Percentiles rank a stretch among this genome's conserved stretches.
Evolutionary conservation across 23 tunicate genomes (phyloP).

Genomic region (Ascidia mentula): DNA sequence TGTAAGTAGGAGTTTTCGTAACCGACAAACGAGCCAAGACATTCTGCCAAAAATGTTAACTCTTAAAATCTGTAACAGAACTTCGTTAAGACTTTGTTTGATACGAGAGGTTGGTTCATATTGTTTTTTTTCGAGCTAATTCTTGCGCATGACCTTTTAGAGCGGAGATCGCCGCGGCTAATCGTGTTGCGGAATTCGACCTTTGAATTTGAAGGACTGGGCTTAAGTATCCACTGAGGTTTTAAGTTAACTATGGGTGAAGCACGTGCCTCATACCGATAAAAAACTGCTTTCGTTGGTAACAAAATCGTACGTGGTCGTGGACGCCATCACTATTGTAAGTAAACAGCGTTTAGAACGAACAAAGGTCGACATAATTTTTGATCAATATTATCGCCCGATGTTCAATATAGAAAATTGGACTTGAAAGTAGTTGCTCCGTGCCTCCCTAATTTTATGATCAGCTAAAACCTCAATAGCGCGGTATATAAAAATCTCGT

Average conservation of each 20-base stretch:
- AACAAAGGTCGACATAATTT: background rate
- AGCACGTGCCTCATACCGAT: background rate
- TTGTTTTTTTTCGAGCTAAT: background rate
- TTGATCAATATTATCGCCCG: background rate
- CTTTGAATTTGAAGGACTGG: slow-evolving; percentile 2
- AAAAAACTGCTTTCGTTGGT: background rate
- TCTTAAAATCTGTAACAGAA: background rate
- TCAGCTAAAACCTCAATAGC: background rate
- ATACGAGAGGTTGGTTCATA: background rate
- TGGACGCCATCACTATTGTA: background rate
- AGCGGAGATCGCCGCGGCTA: background rate
- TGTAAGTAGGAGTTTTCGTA: background rate
- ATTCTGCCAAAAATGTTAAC: background rate
- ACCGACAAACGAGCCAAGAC: background rate
- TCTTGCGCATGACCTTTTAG: background rate
- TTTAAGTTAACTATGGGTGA: background rate
- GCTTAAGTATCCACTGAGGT: background rate
- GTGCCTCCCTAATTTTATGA: too few relatives aligned
- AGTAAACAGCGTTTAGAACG: background rate
- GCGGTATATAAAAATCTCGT: too few relatives aligned
- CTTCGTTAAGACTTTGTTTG: too few relatives aligned
- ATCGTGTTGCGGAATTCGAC: background rate
- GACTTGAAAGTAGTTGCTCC: background rate
- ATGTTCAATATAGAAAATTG: background rate
- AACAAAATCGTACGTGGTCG: background rate